Conservation (phyloP, 2,113 vertebrate genomes). For the Pygathrix nemaeus region DNA sequence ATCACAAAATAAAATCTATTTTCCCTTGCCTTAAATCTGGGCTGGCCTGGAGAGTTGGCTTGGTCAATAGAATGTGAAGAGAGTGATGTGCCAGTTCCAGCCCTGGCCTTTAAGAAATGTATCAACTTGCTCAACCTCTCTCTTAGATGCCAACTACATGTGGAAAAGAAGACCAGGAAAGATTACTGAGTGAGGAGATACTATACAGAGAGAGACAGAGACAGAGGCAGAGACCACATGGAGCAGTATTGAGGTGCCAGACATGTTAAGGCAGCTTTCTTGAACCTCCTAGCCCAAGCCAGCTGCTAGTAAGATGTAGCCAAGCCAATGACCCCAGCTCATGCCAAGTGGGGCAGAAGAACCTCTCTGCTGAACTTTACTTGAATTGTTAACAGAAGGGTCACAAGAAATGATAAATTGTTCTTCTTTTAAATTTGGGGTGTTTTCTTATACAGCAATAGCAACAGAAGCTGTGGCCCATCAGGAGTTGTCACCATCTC, state of each 20-base stretch:
- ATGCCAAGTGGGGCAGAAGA: neutral
- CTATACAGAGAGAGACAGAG: neutral
- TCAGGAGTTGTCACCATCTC: neutral
- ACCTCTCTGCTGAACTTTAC: neutral
- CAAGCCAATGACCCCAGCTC: neutral
- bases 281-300: neutral
- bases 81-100: neutral
- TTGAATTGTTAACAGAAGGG: neutral
- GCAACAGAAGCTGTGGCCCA: neutral
- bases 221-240: neutral
- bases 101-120: neutral
- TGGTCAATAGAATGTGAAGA: neutral
- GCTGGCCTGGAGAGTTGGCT: neutral
- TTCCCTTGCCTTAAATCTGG: neutral
- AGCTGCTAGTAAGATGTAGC: neutral
- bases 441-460: neutral
- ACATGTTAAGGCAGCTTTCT: neutral
- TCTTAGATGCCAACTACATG: neutral
- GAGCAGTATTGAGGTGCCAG: neutral
- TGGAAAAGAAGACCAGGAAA: neutral
- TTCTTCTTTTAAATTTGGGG: neutral
- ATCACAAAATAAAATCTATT: neutral
- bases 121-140: neutral
- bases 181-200: neutral
- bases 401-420: neutral